Base-by-base conservation (phyloP, 2,113 vertebrate genomes). In the Anhinga anhinga region DNA sequence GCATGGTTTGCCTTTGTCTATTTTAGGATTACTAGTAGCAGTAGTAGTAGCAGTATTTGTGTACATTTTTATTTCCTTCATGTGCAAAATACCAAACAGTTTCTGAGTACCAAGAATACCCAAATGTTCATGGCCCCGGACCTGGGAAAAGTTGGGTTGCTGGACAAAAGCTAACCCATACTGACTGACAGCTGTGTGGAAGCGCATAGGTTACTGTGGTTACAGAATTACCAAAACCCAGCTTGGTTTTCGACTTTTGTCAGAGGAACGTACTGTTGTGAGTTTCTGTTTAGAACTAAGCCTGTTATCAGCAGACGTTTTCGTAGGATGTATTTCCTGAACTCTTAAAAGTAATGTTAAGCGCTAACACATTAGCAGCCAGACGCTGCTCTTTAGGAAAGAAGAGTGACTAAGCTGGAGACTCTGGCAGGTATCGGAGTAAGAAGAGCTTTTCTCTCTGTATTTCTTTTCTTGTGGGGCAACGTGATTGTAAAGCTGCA, bases 241-340 rank as follows among this genome's bases (percentile, higher is more conserved):
- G 15, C 26, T 66, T 63, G 32, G 22, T 59, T 70, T 96, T 45
- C 69, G 25, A 20, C 49, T 90, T 82, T 9, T 73, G 16, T 53
- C 50, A 25, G 49, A 81, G 32, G 61, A 91, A 85, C 86, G 27
- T 42, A 36, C 18, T 67, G 16, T n/a, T 32, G 45, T 9, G 11
- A 29, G 19, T 72, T 92, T n/a, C 58, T 78, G 30, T 88, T 97
- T 87, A 88, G 82, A 93, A 86, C 66, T 82, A 94, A 82, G 45
- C 25, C 27, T 84, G 19, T 38, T 61, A 71, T 29, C 32, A 45
- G 34, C 34, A 94, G 73, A 21, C 81, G 42, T 18, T 77, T 86
- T 91, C 79, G 78, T 27, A 53, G 52, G 30, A 90, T 44, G 5
- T 32, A 72, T 72, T 85, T 97, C 72, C 77, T 69, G 25, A 47